Evolutionary conservation across 1,140 invertebrate species (phyloP), one percentile per base, ranked within the genome.

Genomic region (Bombyx mandarina): DNA sequence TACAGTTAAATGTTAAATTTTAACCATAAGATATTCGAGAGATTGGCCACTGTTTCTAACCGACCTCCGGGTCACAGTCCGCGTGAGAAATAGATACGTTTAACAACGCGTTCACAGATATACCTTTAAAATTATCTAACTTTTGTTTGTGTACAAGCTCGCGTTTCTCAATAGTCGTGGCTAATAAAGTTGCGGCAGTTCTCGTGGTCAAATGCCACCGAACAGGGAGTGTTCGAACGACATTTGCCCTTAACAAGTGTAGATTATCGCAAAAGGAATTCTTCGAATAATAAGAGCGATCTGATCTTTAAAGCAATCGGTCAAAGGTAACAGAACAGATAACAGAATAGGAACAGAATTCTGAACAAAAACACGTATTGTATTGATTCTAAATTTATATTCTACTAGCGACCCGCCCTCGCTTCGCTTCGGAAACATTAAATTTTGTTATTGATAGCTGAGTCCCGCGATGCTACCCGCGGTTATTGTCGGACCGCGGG

Each of bases 191-290:
- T 45, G 53, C 26, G 44, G 43, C 18, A 43, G 53, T 22, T 54
- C 43, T 46, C 44, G 18, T 54, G 53, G 53, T 54, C 53, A 54
- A 54, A 54, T 54, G 45, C 53, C 53, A 49, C 22, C 22, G 45
- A 44, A 6, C 45, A 45, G 45, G 53, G 53, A 45, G 53, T 54
- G 53, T 54, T 54, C 53, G 44, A 44, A 44, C 45, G 44, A 54
- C 53, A 54, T 54, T 54, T 54, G 43, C n/a, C 10, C 22, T 45
- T 43, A 22, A 54, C 44, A 54, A 54, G 53, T 54, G 53, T 54
- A 54, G 53, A 54, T 54, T 54, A 54, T 54, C 53, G 53, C 53
- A 54, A 54, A 44, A 54, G 45, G 12, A 54, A 54, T 54, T 54
- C 53, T 45, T 45, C 53, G 26, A 54, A 45, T 54, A 54, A 44